These are phyloP conservation scores for Malurus elegans DNA, from an alignment of 2,113 vertebrate genomes.

Conservation along the genomic window DNA sequence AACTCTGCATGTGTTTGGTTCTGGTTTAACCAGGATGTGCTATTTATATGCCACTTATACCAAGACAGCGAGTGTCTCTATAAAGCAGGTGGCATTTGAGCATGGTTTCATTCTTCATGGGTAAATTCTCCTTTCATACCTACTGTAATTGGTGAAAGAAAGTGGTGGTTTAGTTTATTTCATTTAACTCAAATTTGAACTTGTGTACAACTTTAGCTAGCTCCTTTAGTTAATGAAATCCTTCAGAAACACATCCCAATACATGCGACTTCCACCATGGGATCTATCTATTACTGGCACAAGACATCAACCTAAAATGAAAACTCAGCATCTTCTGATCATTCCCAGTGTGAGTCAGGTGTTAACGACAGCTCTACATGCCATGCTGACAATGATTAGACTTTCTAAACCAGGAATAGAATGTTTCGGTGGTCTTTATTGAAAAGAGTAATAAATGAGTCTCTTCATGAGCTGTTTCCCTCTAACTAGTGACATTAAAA, in stretches of 20 bases:
- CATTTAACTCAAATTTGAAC: neutral
- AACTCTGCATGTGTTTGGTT: neutral
- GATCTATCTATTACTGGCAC: neutral
- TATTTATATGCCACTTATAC: neutral
- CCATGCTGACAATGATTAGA: neutral
- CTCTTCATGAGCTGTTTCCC: neutral
- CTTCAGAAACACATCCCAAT: neutral
- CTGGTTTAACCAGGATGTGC: neutral
- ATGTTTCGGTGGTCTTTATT: neutral
- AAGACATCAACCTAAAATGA: neutral
- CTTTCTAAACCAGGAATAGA: neutral
- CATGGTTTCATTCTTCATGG: neutral
- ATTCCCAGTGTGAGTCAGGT: neutral
- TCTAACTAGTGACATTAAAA: neutral
- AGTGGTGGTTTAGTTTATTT: neutral
- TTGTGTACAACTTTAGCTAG: neutral
- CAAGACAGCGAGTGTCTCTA: neutral
- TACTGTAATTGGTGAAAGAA: neutral
- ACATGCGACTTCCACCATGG: neutral
- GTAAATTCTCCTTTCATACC: neutral
- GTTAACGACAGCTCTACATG: rapidly evolving
- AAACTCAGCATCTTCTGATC: neutral
- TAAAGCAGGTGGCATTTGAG: neutral
- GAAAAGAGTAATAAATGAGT: neutral
- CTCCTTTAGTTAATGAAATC: neutral